These are phyloP conservation scores for Petromus typicus DNA, from an alignment of 2,113 vertebrate genomes.

Conservation along the genomic window DNA sequence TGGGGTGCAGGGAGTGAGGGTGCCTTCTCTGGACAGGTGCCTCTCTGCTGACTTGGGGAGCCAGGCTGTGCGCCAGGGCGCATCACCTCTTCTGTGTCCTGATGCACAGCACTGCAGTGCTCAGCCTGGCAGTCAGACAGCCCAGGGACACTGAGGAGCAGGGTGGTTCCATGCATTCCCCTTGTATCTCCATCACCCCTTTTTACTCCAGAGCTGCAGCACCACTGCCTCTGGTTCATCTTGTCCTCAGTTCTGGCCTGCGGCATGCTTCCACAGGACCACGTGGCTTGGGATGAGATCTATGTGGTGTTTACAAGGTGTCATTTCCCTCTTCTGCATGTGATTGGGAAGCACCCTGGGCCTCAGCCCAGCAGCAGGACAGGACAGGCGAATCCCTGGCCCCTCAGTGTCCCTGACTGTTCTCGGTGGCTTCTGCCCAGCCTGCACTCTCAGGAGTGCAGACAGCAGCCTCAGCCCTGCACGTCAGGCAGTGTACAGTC, in stretches of 20 bases:
- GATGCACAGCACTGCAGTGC: too few relatives aligned
- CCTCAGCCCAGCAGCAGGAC: background rate
- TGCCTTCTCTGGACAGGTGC: background rate
- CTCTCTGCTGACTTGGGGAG: background rate
- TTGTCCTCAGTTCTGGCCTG: background rate
- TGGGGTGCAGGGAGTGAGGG: background rate
- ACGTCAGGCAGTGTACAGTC: background rate
- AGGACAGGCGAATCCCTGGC: too few relatives aligned
- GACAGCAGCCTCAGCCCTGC: background rate
- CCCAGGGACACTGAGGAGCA: background rate
- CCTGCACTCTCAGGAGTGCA: background rate
- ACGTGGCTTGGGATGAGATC: background rate
- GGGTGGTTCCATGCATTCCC: background rate
- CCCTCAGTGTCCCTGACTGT: background rate
- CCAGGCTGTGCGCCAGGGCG: background rate
- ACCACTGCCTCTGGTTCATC: background rate
- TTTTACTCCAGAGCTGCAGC: background rate
- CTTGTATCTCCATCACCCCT: rapidly evolving
- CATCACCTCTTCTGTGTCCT: background rate
- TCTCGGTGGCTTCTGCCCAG: background rate
- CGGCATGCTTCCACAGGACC: rapidly evolving
- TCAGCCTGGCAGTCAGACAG: background rate
- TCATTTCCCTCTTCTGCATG: background rate
- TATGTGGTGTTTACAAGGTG: too few relatives aligned
- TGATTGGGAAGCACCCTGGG: background rate